phyloP scores from a whole-genome alignment of 2,113 vertebrate genomes.

The Brachypteracias leptosomus region DNA sequence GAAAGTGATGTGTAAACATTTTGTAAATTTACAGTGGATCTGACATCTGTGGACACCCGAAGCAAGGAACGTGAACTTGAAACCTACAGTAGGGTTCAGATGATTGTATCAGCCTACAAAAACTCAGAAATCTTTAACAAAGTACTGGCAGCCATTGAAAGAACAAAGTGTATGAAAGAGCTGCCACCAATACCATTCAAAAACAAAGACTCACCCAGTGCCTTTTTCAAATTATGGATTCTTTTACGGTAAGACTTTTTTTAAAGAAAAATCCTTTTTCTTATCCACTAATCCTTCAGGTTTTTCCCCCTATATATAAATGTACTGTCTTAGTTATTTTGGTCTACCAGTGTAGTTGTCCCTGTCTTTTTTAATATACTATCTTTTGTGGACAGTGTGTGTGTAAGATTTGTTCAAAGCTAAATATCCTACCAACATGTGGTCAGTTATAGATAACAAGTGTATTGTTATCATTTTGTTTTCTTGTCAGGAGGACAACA shows the following conservation, averaged over 20 bases:
- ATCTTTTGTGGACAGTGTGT: not conserved
- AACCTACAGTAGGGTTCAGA: conserved; percentile 87
- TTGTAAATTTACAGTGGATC: conserved; percentile 82
- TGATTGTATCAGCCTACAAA: conserved; percentile 82
- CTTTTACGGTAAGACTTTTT: conserved; percentile 82
- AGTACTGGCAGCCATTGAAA: conserved; percentile 77
- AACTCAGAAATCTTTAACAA: conserved; percentile 77
- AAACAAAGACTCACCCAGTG: conserved; percentile 84
- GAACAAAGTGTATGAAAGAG: conserved; percentile 69
- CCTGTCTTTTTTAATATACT: not conserved
- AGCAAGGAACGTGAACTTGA: conserved; percentile 87
- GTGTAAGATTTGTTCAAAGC: not conserved
- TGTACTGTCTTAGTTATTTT: not conserved
- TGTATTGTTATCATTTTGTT: not conserved
- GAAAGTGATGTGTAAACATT: not conserved
- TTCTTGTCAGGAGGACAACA: conserved; percentile 78
- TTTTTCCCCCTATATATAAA: not conserved
- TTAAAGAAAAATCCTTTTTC: not conserved
- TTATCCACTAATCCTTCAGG: not conserved
- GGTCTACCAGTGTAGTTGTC: not conserved
- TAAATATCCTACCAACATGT: not conserved
- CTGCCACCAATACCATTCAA: conserved; percentile 87
- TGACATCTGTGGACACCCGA: conserved; percentile 92
- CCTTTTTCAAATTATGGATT: conserved; percentile 79
- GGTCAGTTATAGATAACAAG: not conserved